phyloP scores from a whole-genome alignment of 2,888 invertebrate species.

The Siphonodentalium dalli region DNA sequence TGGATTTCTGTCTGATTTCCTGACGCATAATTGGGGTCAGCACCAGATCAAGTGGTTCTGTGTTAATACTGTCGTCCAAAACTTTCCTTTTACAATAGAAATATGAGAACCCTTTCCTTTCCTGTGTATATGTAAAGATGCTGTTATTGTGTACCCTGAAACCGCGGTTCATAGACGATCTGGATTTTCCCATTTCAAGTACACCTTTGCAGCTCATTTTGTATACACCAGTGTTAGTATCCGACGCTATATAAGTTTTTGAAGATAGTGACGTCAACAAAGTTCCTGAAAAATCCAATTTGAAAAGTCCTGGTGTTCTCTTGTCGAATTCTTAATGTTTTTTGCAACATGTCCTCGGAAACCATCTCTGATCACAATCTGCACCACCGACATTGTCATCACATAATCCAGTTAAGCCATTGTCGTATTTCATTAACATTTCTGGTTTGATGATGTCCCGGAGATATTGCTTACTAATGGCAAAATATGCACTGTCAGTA shows the following conservation, averaged over 20 bases:
- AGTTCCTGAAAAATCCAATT: neutral
- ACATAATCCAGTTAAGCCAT: neutral
- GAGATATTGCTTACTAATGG: neutral
- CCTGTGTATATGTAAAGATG: neutral
- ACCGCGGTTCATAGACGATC: neutral
- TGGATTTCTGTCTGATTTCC: too few species aligned
- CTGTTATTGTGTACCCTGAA: slow-evolving; percentile 4
- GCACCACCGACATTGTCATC: neutral
- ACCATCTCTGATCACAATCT: neutral
- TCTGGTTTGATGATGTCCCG: neutral
- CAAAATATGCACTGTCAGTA: slow-evolving; percentile 1
- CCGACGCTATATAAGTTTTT: slow-evolving; percentile 1
- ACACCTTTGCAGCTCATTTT: slow-evolving; percentile 7
- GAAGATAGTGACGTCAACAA: neutral
- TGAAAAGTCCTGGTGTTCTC: neutral
- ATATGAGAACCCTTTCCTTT: neutral
- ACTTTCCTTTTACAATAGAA: slow-evolving; percentile 4
- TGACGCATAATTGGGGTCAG: too few species aligned
- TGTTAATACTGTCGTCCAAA: neutral
- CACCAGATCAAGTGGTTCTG: neutral
- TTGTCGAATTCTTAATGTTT: neutral
- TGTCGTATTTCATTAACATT: neutral
- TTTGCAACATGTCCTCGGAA: neutral
- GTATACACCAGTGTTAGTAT: neutral
- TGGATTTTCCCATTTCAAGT: neutral